These are phyloP conservation scores for Threskiornis aethiopicus DNA, from an alignment of 2,797 vertebrate species.

Conservation along the genomic window DNA sequence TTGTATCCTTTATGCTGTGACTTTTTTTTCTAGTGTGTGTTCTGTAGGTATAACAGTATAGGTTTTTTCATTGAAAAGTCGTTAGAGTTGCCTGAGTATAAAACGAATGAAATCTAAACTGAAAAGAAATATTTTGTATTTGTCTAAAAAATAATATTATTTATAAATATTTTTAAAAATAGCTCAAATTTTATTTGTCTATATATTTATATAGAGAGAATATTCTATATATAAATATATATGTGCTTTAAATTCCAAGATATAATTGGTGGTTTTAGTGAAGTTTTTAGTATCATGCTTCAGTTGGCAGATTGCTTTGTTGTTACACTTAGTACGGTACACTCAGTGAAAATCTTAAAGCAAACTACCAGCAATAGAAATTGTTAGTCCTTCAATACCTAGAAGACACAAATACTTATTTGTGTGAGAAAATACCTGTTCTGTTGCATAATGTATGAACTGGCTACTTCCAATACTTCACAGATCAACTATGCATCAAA, in stretches of 20 bases:
- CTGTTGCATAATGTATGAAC: background rate
- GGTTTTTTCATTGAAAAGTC: background rate
- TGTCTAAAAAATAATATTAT: background rate
- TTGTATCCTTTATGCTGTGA: slow-evolving; percentile 85
- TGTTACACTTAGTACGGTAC: background rate
- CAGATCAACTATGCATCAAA: background rate
- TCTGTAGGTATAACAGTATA: background rate
- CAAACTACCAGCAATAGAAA: background rate
- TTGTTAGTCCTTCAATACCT: background rate
- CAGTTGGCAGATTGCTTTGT: background rate
- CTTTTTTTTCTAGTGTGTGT: background rate
- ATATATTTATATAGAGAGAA: too few species aligned
- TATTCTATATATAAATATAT: too few species aligned
- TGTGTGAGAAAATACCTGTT: background rate
- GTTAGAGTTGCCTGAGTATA: background rate
- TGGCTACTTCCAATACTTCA: background rate
- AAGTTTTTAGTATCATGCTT: background rate
- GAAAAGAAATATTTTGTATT: background rate
- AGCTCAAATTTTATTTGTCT: background rate
- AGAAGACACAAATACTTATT: background rate
- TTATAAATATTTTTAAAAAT: background rate
- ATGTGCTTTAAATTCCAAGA: background rate
- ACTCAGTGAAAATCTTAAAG: background rate
- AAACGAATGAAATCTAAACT: background rate
- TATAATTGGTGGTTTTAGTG: background rate